A percentile compares a stretch with the other conserved stretches of the same genome.
These are phyloP conservation scores for Pelmatolapia mariae DNA, from an alignment of 2,113 vertebrate genomes.

Conservation along the genomic window DNA sequence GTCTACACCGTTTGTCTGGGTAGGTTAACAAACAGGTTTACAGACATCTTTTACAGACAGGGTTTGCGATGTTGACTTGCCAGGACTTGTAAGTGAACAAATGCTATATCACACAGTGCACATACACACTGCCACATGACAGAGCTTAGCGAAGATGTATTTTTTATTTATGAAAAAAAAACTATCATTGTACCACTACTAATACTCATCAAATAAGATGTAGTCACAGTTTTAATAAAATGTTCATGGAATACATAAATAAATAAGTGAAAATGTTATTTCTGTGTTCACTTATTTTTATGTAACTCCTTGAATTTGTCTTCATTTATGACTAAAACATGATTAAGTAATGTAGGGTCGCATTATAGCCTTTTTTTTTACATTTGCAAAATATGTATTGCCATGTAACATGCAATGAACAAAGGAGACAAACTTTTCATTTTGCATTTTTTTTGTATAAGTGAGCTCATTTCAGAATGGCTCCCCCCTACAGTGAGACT, in stretches of 20 bases:
- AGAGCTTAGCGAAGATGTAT: not conserved
- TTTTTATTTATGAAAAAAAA: not conserved
- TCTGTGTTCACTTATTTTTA: not conserved
- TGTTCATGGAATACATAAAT: not conserved
- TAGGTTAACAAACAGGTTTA: not conserved
- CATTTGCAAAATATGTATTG: not conserved
- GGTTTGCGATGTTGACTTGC: not conserved
- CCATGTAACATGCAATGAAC: not conserved
- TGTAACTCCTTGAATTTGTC: not conserved
- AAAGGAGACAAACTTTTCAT: not conserved
- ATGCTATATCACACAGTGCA: not conserved
- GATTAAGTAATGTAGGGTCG: not conserved
- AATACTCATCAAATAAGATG: not conserved
- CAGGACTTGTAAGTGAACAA: not conserved
- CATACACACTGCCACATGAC: not conserved
- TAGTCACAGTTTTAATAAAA: not conserved
- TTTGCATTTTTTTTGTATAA: not conserved
- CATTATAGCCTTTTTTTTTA: not conserved
- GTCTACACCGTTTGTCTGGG: not conserved
- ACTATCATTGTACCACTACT: not conserved
- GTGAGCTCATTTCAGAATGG: not conserved
- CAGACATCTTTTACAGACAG: not conserved
- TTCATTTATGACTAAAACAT: not conserved
- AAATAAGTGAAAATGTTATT: not conserved
- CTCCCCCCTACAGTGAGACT: not conserved